These are phyloP conservation scores for Bothrops jararaca DNA, from an alignment of 2,113 vertebrate genomes.

Conservation along the genomic window DNA sequence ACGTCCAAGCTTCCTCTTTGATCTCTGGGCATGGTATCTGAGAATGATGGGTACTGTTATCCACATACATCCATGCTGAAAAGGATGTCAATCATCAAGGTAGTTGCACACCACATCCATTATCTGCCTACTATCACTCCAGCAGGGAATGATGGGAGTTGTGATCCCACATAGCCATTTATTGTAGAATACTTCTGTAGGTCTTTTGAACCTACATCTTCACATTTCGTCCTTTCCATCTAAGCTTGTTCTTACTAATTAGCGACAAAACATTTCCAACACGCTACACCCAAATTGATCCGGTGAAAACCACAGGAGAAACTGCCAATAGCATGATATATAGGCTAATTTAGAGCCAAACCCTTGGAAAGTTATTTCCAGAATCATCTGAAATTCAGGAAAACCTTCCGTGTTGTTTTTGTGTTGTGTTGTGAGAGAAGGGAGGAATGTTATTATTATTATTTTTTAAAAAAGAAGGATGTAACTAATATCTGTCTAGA, in stretches of 20 bases:
- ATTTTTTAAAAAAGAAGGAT: conserved; percentile 63
- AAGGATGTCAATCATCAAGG: background rate
- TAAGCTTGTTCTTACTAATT: background rate
- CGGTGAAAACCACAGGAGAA: conserved; percentile 73
- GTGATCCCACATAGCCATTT: background rate
- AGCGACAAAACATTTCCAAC: conserved; percentile 43
- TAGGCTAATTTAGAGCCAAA: conserved; percentile 70
- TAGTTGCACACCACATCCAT: background rate
- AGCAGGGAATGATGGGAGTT: background rate
- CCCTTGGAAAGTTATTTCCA: conserved; percentile 50
- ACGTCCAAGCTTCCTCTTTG: background rate
- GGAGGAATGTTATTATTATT: conserved; percentile 17
- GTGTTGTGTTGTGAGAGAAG: conserved; percentile 49
- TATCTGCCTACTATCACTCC: background rate
- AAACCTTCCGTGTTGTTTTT: conserved; percentile 27
- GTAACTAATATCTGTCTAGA: conserved; percentile 63
- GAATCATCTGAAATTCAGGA: conserved; percentile 60
- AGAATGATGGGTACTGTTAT: background rate
- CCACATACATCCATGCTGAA: background rate
- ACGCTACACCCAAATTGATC: conserved; percentile 72
- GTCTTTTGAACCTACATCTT: background rate
- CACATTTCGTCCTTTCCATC: background rate
- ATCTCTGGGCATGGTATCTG: background rate
- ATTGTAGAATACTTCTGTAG: background rate
- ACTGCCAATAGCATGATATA: conserved; percentile 77